phyloP scores from a whole-genome alignment of 1,140 invertebrate genomes.

The Drosophila bocki region DNA sequence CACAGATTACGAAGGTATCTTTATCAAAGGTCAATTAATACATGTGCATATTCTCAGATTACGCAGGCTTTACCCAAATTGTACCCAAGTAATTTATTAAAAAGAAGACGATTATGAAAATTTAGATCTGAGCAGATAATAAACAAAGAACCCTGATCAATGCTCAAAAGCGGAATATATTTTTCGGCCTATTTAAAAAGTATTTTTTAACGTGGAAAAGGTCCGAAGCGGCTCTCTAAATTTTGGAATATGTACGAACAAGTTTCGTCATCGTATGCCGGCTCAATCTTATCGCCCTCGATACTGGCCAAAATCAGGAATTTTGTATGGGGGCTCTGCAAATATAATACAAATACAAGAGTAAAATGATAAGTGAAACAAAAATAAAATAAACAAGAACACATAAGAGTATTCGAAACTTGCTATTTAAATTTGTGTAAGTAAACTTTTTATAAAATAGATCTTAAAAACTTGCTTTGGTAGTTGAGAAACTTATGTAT shows the following conservation, averaged over 20 bases:
- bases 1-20: background rate
- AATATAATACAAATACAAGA: background rate
- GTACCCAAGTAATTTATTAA: too few relatives aligned
- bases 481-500: too few relatives aligned
- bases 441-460: too few relatives aligned
- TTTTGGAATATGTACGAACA: constrained; percentile 57
- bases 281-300: constrained; percentile 61
- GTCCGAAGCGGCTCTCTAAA: constrained; percentile 57
- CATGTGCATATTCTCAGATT: background rate
- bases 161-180: background rate
- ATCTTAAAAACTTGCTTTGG: too few relatives aligned
- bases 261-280: constrained; percentile 50
- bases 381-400: background rate
- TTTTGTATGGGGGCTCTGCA: constrained; percentile 3
- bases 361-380: background rate
- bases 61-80: background rate
- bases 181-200: too few relatives aligned
- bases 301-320: constrained; percentile 28
- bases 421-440: background rate
- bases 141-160: background rate
- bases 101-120: background rate
- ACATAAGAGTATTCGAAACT: background rate
- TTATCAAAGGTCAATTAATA: background rate
- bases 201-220: background rate
- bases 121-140: background rate